A percentile compares a stretch with the other conserved stretches of the same genome.
Conservation (phyloP, 2,113 vertebrate species). For the Oxyruncus cristatus region DNA sequence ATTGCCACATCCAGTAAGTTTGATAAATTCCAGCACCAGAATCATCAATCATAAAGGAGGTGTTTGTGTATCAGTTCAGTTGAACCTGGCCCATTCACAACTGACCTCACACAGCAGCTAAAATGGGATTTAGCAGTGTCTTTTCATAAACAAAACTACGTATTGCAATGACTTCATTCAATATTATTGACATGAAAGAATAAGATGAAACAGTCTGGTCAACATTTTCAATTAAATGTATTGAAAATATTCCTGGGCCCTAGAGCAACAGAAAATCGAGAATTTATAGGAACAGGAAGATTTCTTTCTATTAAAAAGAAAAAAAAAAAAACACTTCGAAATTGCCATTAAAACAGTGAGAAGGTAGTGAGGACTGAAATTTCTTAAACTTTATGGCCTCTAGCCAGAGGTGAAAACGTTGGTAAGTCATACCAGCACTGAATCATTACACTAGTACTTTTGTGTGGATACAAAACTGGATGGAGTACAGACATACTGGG, state of each 20-base stretch:
- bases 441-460: neutral
- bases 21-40: neutral
- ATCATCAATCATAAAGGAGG: neutral
- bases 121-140: slow-evolving; percentile 36
- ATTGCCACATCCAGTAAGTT: neutral
- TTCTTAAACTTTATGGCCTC: neutral
- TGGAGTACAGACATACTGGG: neutral
- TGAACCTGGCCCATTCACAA: slow-evolving; percentile 36
- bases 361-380: neutral
- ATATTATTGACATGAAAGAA: neutral
- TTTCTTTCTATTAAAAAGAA: neutral
- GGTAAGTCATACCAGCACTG: neutral
- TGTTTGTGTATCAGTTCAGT: neutral
- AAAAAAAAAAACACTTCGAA: no score
- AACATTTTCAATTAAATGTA: slow-evolving; percentile 39
- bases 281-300: neutral
- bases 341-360: neutral
- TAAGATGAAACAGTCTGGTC: neutral
- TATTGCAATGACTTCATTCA: slow-evolving; percentile 31
- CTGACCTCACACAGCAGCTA: slow-evolving; percentile 7
- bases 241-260: neutral
- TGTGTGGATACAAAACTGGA: neutral
- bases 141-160: neutral
- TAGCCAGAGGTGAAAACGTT: neutral
- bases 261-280: neutral